Evolutionary conservation across 2,797 vertebrate genomes (phyloP), one percentile per base, ranked within the genome.

Genomic region (Phoebastria nigripes): DNA sequence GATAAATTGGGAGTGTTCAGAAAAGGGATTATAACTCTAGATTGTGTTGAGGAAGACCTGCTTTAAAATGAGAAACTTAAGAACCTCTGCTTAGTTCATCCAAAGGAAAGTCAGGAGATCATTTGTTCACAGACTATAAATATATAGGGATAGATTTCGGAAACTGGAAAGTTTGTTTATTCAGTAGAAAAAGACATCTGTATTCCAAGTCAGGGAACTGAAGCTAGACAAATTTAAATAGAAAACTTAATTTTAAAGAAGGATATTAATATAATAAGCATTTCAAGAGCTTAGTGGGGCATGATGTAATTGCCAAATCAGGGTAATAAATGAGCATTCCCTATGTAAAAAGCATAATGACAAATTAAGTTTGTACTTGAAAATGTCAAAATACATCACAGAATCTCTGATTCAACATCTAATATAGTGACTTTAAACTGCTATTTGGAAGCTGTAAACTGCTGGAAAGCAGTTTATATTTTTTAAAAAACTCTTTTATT

Each of bases 241-340:
- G 65, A 35, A 82, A 96, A 81, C 10, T 62, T 62, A 61, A 69
- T 88, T 90, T 70, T 69, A 63, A 71, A 47, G 37, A 46, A 65
- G 39, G 28, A 22, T 83, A 55, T 73, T 92, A 84, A 69, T 67
- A 13, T 49, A 74, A 71, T 37, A 59, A 69, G 2, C 25, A 44
- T 74, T 86, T 85, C 31, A 46, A 66, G 89, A 94, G 49, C 61
- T 51, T 87, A 87, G 24, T 69, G 58, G 44, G 13, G 76, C 24
- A 54, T 42, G 24, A 72, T 79, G 41, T 58, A 65, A 62, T 73
- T 85, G 67, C 39, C 17, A 28, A 71, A 65, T 71, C 42, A 25
- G 54, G 29, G n/a, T 56, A 92, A 87, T 89, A 87, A 93, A 94
- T 87, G 31, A 66, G 18, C 76, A n/a, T 84, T 93, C 87, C 18